Percentiles rank a stretch among this genome's conserved stretches.
Conservation (phyloP, 2,888 invertebrate genomes). For the Resseliella maxima region DNA sequence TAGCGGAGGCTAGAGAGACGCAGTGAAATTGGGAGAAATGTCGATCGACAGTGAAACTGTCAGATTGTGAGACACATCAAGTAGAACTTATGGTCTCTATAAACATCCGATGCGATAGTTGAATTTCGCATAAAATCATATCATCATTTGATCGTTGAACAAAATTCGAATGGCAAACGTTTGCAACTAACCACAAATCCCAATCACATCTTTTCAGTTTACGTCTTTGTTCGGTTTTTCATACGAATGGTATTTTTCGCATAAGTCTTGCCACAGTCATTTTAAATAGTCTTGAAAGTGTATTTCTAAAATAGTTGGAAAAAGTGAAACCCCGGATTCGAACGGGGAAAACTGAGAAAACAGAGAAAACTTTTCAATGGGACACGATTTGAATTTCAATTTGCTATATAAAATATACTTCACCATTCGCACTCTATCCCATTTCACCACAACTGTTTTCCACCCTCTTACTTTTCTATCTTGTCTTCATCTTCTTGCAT, state of each 20-base stretch:
- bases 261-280: conserved; percentile 41
- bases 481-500: background rate
- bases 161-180: conserved; percentile 42
- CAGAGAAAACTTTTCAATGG: conserved; percentile 54
- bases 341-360: conserved; percentile 45
- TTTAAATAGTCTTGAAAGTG: conserved; percentile 52
- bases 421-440: background rate
- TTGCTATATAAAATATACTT: conserved; percentile 32
- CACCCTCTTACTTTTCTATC: background rate
- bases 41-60: background rate
- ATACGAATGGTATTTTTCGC: conserved; percentile 32
- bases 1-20: background rate
- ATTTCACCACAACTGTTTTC: background rate
- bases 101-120: conserved; percentile 54
- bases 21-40: background rate
- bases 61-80: background rate
- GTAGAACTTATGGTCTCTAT: conserved; percentile 37
- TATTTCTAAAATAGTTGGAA: background rate
- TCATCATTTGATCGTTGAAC: conserved; percentile 50
- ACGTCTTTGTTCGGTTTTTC: conserved; percentile 29
- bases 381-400: conserved; percentile 56
- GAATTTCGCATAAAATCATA: conserved; percentile 53
- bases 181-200: conserved; percentile 49
- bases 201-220: conserved; percentile 41
- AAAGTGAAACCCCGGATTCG: conserved; percentile 32